Conservation (phyloP, 2,888 invertebrate species). For the Acrobasis repandana region DNA sequence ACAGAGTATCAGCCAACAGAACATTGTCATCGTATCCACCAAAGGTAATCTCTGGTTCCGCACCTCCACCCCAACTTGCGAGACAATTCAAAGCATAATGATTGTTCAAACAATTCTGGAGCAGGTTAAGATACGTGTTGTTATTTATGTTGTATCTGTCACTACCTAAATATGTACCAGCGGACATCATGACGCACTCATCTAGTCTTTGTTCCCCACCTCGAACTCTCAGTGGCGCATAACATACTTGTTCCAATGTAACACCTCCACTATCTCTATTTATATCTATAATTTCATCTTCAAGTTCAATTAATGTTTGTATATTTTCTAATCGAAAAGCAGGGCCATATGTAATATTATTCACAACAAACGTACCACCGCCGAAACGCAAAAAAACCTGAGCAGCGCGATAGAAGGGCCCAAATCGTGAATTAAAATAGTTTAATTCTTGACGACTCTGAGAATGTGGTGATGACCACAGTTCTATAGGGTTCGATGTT, state of each 20-base stretch:
- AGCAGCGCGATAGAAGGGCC: conserved; percentile 94
- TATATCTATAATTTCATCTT: conserved; percentile 85
- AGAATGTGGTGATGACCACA: conserved; percentile 95
- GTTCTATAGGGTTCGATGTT: conserved; percentile 94
- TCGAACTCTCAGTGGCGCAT: conserved; percentile 89
- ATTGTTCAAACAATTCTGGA: conserved; percentile 71
- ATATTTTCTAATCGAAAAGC: conserved; percentile 91
- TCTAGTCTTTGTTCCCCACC: conserved; percentile 77
- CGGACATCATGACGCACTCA: conserved; percentile 91
- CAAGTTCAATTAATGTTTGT: conserved; percentile 86
- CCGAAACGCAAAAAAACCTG: conserved; percentile 92
- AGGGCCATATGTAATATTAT: conserved; percentile 87
- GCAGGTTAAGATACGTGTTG: conserved; percentile 59
- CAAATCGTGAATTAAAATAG: conserved; percentile 93
- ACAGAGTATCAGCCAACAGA: conserved; percentile 79
- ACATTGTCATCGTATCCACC: conserved; percentile 86
- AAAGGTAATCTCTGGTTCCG: conserved; percentile 91
- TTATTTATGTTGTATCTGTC: conserved; percentile 76
- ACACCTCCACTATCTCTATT: conserved; percentile 80
- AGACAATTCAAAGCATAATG: conserved; percentile 84
- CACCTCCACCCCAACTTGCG: conserved; percentile 93
- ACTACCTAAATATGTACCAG: conserved; percentile 90
- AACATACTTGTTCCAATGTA: conserved; percentile 86
- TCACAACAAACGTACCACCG: conserved; percentile 60
- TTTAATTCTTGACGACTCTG: conserved; percentile 91